Conservation (phyloP, 1,140 invertebrate species). For the Bactericera cockerelli region DNA sequence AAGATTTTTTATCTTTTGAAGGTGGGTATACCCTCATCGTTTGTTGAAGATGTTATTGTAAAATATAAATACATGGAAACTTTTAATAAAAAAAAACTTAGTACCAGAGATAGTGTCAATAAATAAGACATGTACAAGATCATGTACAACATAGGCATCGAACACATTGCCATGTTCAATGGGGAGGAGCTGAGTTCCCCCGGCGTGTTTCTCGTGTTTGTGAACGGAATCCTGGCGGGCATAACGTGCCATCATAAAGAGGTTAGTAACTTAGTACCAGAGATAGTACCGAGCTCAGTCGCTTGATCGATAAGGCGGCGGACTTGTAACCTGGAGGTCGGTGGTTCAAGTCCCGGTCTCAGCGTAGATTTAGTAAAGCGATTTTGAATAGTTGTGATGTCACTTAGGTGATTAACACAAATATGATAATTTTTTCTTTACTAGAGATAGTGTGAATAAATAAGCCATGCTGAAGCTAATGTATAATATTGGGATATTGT, state of each 20-base stretch:
- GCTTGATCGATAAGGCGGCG: constrained; percentile 77
- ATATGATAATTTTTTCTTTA: too few species aligned
- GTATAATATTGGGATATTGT: constrained; percentile 83
- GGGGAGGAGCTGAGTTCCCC: constrained; percentile 73
- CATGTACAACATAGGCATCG: constrained; percentile 75
- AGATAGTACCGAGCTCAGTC: too few species aligned
- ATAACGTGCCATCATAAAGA: constrained; percentile 28
- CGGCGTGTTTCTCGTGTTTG: constrained; percentile 71
- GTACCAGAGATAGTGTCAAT: too few species aligned
- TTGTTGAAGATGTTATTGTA: too few species aligned
- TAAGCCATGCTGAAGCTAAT: constrained; percentile 64
- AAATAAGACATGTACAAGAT: constrained; percentile 64
- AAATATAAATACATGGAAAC: too few species aligned
- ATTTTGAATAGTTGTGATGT: constrained; percentile 69
- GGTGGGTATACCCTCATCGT: background rate
- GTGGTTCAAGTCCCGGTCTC: too few species aligned
- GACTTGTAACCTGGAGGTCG: constrained; percentile 75
- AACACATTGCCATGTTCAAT: constrained; percentile 69
- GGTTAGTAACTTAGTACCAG: too few species aligned
- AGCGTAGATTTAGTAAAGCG: too few species aligned
- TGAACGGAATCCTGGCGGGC: constrained; percentile 57
- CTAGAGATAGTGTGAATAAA: too few species aligned
- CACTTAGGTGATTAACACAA: too few species aligned
- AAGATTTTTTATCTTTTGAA: background rate
- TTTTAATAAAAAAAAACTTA: too few species aligned